Evolutionary conservation across 2,113 vertebrate genomes (phyloP).

Genomic region (Hirundichthys speculiger): DNA sequence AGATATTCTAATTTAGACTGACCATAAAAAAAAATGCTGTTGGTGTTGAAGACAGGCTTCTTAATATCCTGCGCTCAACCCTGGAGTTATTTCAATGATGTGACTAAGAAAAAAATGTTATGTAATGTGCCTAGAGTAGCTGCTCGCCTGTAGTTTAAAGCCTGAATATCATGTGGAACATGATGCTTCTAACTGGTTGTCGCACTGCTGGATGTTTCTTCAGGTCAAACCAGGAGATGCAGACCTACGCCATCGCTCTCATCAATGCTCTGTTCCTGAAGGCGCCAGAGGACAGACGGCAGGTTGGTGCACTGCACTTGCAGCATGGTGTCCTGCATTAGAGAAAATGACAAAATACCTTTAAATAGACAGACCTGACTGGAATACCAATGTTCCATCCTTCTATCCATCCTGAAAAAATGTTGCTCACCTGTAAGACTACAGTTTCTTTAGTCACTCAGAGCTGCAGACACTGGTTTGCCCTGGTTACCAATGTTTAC

Average conservation of each 20-base stretch:
- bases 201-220: constrained; percentile 57
- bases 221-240: constrained; percentile 99
- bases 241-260: constrained; percentile 97
- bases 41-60: background rate
- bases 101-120: background rate
- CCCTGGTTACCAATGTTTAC: constrained; percentile 7
- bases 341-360: constrained; percentile 15
- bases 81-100: background rate
- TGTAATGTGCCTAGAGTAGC: background rate
- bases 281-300: constrained; percentile 95
- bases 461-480: constrained; percentile 32
- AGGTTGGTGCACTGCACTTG: constrained; percentile 82
- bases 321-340: constrained; percentile 9
- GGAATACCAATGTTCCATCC: constrained; percentile 28
- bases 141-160: constrained; percentile 9
- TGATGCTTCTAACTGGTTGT: constrained; percentile 80
- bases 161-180: constrained; percentile 58
- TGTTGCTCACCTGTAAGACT: constrained; percentile 8
- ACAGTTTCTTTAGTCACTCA: constrained; percentile 11
- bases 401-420: constrained; percentile 24
- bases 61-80: constrained; percentile 19
- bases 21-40: too few relatives aligned
- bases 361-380: constrained; percentile 6
- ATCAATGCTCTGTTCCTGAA: constrained; percentile 99
- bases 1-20: too few relatives aligned